Conservation (phyloP, 2,113 vertebrate species). For the Ginglymostoma cirratum region DNA sequence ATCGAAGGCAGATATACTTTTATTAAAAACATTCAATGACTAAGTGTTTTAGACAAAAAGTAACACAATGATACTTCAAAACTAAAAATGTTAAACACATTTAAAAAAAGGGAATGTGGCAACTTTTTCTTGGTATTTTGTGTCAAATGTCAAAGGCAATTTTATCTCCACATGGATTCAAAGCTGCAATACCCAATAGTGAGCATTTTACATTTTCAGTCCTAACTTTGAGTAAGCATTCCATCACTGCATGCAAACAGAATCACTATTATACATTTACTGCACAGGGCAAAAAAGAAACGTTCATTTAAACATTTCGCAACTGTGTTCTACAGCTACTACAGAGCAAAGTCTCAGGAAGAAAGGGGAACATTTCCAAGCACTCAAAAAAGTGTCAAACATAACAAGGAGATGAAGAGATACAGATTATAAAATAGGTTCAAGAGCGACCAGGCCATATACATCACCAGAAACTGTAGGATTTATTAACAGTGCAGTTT, state of each 20-base stretch:
- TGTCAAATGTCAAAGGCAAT: slow-evolving; percentile 28
- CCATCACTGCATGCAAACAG: slow-evolving; percentile 34
- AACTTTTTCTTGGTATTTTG: slow-evolving; percentile 5
- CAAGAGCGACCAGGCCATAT: background rate
- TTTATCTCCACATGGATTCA: slow-evolving; percentile 24
- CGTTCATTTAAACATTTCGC: slow-evolving; percentile 3
- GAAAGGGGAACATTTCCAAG: slow-evolving; percentile 22
- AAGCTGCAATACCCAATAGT: slow-evolving; percentile 22
- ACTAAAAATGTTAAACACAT: slow-evolving; percentile 4
- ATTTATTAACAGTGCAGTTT: background rate
- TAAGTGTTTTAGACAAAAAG: slow-evolving; percentile 16
- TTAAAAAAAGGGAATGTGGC: slow-evolving; percentile 16
- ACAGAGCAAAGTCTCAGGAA: slow-evolving; percentile 5
- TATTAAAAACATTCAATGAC: slow-evolving; percentile 35
- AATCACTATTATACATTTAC: slow-evolving; percentile 20
- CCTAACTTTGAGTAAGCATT: slow-evolving; percentile 16
- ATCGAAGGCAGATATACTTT: slow-evolving; percentile 37
- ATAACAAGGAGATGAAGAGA: background rate
- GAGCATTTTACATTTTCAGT: slow-evolving; percentile 29
- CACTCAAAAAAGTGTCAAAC: background rate
- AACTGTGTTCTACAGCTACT: slow-evolving; percentile 9
- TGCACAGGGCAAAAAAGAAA: background rate
- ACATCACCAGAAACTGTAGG: background rate
- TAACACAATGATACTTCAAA: background rate
- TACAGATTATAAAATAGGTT: background rate